These are phyloP conservation scores for Sylvicola cinctus DNA, from an alignment of 2,888 invertebrate genomes.

Conservation along the genomic window DNA sequence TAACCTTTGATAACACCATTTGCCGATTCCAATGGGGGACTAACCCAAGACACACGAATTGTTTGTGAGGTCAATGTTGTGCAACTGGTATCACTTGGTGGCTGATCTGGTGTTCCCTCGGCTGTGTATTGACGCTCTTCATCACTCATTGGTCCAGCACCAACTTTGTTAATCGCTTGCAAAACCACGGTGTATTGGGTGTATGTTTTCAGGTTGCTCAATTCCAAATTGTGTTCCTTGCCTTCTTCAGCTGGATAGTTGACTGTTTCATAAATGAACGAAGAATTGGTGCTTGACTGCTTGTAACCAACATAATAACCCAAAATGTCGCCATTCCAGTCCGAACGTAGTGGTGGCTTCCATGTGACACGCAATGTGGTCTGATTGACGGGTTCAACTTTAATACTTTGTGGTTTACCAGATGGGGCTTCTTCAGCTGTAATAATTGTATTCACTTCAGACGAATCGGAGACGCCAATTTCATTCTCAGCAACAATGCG, in stretches of 20 bases:
- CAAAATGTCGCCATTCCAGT: constrained; percentile 83
- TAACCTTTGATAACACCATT: constrained; percentile 93
- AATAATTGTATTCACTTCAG: constrained; percentile 82
- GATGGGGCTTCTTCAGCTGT: constrained; percentile 85
- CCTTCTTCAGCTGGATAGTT: constrained; percentile 82
- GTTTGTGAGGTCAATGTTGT: constrained; percentile 86
- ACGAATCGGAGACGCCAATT: constrained; percentile 80
- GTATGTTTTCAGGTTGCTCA: constrained; percentile 68
- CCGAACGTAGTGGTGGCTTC: constrained; percentile 74
- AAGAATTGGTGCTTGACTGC: constrained; percentile 63
- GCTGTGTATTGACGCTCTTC: constrained; percentile 83
- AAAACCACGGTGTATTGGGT: constrained; percentile 92
- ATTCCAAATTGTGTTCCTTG: constrained; percentile 71
- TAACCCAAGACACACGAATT: constrained; percentile 85
- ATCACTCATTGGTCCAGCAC: constrained; percentile 75
- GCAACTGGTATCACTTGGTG: constrained; percentile 80
- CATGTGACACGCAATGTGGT: constrained; percentile 71
- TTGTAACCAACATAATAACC: constrained; percentile 85
- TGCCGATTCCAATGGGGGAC: constrained; percentile 76
- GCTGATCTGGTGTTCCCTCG: constrained; percentile 82
- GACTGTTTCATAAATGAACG: constrained; percentile 77
- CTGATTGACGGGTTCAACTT: constrained; percentile 73
- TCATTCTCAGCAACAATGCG: constrained; percentile 86
- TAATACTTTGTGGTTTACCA: constrained; percentile 63
- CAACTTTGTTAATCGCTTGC: constrained; percentile 86